Conservation (phyloP, 2,113 vertebrate genomes). For the Plecturocebus donacophilus region DNA sequence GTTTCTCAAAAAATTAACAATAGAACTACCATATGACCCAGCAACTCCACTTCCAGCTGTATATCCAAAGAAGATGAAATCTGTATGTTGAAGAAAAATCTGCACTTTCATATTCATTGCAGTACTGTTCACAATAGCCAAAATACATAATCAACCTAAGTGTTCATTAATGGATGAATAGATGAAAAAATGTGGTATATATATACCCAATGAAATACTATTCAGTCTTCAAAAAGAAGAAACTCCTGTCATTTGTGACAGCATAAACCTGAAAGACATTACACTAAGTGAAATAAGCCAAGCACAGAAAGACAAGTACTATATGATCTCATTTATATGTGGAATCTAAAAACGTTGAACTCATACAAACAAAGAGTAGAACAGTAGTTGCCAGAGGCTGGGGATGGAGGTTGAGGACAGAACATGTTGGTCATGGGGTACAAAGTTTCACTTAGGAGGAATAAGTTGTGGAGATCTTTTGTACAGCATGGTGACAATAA, state of each 20-base stretch:
- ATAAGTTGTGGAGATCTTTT: not conserved
- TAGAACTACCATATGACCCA: not conserved
- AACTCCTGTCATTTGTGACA: not conserved
- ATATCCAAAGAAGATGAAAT: not conserved
- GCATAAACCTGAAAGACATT: not conserved
- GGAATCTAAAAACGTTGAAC: not conserved
- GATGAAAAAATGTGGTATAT: not conserved
- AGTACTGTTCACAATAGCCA: not conserved
- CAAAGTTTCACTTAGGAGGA: not conserved
- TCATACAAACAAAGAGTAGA: not conserved
- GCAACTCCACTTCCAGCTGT: not conserved
- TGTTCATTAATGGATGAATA: not conserved
- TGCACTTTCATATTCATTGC: not conserved
- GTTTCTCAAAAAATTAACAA: not conserved
- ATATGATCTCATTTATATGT: not conserved
- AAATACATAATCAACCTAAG: not conserved
- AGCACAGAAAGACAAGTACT: not conserved
- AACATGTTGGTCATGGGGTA: not conserved
- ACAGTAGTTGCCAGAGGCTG: not conserved
- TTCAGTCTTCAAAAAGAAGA: not conserved
- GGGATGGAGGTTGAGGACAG: no score
- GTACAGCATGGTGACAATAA: not conserved
- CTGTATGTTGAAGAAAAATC: not conserved
- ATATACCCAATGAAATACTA: not conserved
- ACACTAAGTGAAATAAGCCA: not conserved